Base-by-base conservation (phyloP, 2,888 invertebrate genomes). In the Apomyelois bistriatella region DNA sequence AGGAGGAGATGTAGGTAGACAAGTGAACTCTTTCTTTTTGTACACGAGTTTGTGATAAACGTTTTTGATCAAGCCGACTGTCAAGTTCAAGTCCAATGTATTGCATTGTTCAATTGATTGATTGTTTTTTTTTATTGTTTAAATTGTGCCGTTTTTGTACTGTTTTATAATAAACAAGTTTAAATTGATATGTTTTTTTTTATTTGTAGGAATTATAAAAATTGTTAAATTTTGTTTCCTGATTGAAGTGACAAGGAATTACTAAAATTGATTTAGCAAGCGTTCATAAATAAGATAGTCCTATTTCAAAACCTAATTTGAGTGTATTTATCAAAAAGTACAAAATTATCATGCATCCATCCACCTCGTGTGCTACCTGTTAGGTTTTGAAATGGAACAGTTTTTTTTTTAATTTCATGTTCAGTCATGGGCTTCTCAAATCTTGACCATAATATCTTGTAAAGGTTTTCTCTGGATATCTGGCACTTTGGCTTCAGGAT, bases 401-500 rank as follows among this genome's bases (percentile, higher is more conserved):
- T 22, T 5, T 3, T 22, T 5, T 22, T 22, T 22, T 5, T 22
- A 22, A 5, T 22, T 3, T 22, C 22, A 3, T 22, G 22, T 32
- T 32, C 32, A 32, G 32, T 32, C 32, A 7, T 22, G 32, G 32
- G 8, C 4, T 50, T 42, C 37, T 79, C 68, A 88, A 22, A 92
- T 78, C 68, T 93, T 93, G 22, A 95, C 85, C 84, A 96, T 86
- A 58, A 97, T 96, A 43, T 97, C 94, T 0, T 94, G 85, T 9
- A 97, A 76, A 0, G 86, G 63, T 78, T 97, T 97, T 42, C 97
- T 88, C 28, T 90, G 73, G 13, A 98, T 87, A 66, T 94, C 94
- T 0, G 97, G 97, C 0, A 98, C 94, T 0, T 92, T 92, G 55
- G 96, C 94, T 46, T 94, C 92, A n/a, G 92, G 76, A 1, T 94